These are phyloP conservation scores for Tiaroga cobitis DNA, from an alignment of 2,797 vertebrate genomes.

Conservation along the genomic window DNA sequence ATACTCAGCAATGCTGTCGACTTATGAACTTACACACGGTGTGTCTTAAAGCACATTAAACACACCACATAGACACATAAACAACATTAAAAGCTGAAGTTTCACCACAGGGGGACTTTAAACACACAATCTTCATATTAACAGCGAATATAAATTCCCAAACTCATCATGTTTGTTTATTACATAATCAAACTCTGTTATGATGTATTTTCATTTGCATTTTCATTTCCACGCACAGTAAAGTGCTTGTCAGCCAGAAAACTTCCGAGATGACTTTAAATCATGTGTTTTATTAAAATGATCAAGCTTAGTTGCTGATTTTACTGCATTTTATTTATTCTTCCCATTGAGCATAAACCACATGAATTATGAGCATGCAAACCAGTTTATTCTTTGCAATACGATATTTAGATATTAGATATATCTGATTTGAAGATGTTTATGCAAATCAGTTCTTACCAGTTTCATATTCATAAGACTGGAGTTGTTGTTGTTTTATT, in stretches of 20 bases:
- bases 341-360: neutral
- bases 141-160: too few species aligned
- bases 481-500: too few species aligned
- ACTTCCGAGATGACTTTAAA: neutral
- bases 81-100: too few species aligned
- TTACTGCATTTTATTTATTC: neutral
- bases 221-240: too few species aligned
- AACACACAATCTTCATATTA: too few species aligned
- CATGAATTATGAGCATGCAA: neutral
- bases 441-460: neutral
- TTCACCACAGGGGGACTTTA: too few species aligned
- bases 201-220: too few species aligned
- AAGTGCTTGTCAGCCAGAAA: neutral
- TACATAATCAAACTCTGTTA: neutral
- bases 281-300: neutral
- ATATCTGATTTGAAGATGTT: neutral
- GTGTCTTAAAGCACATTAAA: too few species aligned
- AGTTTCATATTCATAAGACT: neutral
- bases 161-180: neutral
- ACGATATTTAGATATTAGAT: neutral
- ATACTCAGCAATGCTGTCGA: too few species aligned
- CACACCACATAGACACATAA: too few species aligned
- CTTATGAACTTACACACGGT: too few species aligned
- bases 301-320: neutral
- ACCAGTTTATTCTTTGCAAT: neutral